Conservation (phyloP, 2,888 invertebrate genomes). For the Rhogogaster chlorosoma region DNA sequence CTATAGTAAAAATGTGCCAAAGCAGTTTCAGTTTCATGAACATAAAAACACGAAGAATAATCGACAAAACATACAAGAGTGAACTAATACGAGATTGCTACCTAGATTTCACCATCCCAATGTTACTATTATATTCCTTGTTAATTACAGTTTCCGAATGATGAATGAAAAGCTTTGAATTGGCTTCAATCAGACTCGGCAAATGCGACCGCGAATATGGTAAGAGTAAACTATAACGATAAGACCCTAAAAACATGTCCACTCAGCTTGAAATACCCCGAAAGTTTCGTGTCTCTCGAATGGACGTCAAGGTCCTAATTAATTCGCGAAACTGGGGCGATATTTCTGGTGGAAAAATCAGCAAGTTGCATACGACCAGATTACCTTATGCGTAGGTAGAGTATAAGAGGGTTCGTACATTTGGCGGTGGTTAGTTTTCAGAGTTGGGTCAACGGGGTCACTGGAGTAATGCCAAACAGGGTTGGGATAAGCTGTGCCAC, state of each 20-base stretch:
- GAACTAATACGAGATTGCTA: too few species aligned
- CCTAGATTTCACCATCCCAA: too few species aligned
- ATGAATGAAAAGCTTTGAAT: neutral
- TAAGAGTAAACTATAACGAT: neutral
- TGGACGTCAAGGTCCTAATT: constrained; percentile 36
- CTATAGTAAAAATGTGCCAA: neutral
- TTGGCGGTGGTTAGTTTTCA: constrained; percentile 44
- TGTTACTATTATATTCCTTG: too few species aligned
- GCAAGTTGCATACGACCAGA: constrained; percentile 7
- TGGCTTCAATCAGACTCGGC: neutral
- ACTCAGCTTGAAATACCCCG: neutral
- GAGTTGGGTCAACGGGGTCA: constrained; percentile 40
- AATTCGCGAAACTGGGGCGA: neutral
- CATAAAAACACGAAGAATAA: too few species aligned
- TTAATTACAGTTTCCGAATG: neutral
- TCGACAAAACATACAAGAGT: too few species aligned
- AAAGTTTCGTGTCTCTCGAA: constrained; percentile 15
- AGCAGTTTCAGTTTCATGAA: too few species aligned
- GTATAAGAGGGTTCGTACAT: constrained; percentile 51
- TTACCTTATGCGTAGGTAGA: neutral
- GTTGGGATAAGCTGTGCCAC: constrained; percentile 42
- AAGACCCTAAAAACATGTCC: neutral
- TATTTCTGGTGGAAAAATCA: constrained; percentile 33
- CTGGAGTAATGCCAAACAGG: constrained; percentile 46
- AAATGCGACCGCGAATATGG: neutral